These are phyloP conservation scores for Glaucopsyche alexis DNA, from an alignment of 2,888 invertebrate genomes.

Conservation along the genomic window DNA sequence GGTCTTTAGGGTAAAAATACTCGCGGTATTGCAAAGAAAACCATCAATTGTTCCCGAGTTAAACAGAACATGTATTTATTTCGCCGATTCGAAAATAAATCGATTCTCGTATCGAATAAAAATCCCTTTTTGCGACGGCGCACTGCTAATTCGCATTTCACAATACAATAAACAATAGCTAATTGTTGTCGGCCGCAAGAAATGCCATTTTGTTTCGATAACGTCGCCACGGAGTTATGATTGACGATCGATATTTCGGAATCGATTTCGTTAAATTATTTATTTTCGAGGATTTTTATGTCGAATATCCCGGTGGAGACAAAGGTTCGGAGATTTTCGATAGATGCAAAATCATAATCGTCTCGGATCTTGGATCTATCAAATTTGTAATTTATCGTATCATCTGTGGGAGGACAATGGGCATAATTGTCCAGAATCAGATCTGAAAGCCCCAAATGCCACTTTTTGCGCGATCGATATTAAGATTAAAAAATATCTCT, in stretches of 20 bases:
- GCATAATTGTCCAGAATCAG: slow-evolving; percentile 23
- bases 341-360: slow-evolving; percentile 7
- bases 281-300: slow-evolving; percentile 44
- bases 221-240: slow-evolving; percentile 58
- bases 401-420: slow-evolving; percentile 20
- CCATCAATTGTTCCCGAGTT: slow-evolving; percentile 34
- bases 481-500: slow-evolving; percentile 21
- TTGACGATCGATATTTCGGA: slow-evolving; percentile 67
- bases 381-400: slow-evolving; percentile 26
- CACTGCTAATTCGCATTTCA: slow-evolving; percentile 43
- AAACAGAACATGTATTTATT: slow-evolving; percentile 37
- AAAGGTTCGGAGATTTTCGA: slow-evolving; percentile 11
- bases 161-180: slow-evolving; percentile 47
- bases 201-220: slow-evolving; percentile 31
- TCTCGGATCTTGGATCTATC: slow-evolving; percentile 1
- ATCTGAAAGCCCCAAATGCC: not conserved
- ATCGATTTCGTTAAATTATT: slow-evolving; percentile 61
- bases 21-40: slow-evolving; percentile 32
- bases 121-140: slow-evolving; percentile 42
- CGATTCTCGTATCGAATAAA: slow-evolving; percentile 40
- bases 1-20: slow-evolving; percentile 24
- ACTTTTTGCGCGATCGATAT: slow-evolving; percentile 12
- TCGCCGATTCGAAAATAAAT: slow-evolving; percentile 38
- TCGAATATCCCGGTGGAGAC: slow-evolving; percentile 25
- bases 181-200: slow-evolving; percentile 43